Conservation (phyloP, 1,140 invertebrate species). For the Drosophila elegans region DNA sequence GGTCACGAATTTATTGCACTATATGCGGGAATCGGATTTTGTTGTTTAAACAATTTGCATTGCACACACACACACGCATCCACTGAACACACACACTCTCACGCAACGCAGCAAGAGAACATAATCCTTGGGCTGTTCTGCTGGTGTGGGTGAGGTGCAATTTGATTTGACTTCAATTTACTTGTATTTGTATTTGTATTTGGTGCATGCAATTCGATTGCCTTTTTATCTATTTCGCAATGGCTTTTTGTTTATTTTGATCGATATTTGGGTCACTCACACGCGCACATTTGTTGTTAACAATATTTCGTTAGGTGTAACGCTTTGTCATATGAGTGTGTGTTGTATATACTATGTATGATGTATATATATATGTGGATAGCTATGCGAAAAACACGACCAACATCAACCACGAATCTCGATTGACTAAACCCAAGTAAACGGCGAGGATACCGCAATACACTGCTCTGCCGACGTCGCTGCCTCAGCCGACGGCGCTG, state of each 20-base stretch:
- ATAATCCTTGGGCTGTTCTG: conserved; percentile 85
- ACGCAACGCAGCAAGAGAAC: conserved; percentile 79
- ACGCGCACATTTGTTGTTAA: conserved; percentile 58
- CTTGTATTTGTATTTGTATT: conserved; percentile 9
- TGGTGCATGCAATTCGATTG: conserved; percentile 27
- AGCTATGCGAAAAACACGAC: conserved; percentile 84
- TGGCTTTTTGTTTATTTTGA: conserved; percentile 44
- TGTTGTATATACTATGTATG: conserved; percentile 5
- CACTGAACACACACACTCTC: conserved; percentile 37
- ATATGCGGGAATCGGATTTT: conserved; percentile 17
- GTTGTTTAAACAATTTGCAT: conserved; percentile 46
- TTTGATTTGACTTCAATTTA: conserved; percentile 19
- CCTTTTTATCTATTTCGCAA: conserved; percentile 46
- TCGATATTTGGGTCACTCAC: conserved; percentile 59
- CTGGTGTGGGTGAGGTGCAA: conserved; percentile 53
- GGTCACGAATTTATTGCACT: conserved; percentile 53
- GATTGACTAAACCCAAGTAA: conserved; percentile 85
- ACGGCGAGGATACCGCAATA: conserved; percentile 84
- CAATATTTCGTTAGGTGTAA: conserved; percentile 45
- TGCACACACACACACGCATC: conserved; percentile 19
- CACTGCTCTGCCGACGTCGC: conserved; percentile 53
- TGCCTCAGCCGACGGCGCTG: conserved; percentile 12
- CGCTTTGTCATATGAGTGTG: conserved; percentile 25
- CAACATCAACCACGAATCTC: conserved; percentile 85
- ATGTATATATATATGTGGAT: conserved; percentile 41